phyloP scores from a whole-genome alignment of 2,888 invertebrate genomes.

The Lamellibrachia satsuma region DNA sequence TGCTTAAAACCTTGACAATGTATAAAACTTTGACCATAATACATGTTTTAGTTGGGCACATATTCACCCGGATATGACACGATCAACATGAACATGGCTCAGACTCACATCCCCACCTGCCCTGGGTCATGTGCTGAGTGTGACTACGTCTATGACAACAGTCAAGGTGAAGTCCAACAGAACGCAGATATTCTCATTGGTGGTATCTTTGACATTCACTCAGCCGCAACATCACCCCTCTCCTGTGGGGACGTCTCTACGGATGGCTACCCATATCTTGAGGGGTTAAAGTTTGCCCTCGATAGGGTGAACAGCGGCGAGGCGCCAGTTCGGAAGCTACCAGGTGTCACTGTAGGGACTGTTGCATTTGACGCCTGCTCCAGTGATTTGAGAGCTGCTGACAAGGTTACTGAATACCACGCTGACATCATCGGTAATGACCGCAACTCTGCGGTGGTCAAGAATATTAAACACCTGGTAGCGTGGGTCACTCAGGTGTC shows the following conservation, averaged over 20 bases:
- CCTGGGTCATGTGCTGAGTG: slow-evolving; percentile 52
- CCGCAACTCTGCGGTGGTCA: not conserved
- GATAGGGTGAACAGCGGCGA: slow-evolving; percentile 49
- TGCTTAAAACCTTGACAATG: no score
- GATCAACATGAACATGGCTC: slow-evolving; percentile 17
- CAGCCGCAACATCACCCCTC: slow-evolving; percentile 49
- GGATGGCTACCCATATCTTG: slow-evolving; percentile 50
- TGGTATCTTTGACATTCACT: slow-evolving; percentile 56
- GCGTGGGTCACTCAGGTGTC: slow-evolving; percentile 17
- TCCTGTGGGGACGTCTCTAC: slow-evolving; percentile 46
- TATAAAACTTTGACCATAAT: not conserved
- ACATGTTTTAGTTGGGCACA: not conserved
- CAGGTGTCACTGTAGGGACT: slow-evolving; percentile 52
- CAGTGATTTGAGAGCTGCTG: slow-evolving; percentile 47
- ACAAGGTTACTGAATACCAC: slow-evolving; percentile 51
- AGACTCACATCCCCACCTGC: not conserved
- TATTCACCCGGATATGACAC: not conserved
- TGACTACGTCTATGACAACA: slow-evolving; percentile 52
- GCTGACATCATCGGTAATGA: slow-evolving; percentile 41
- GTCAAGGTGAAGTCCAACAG: slow-evolving; percentile 47
- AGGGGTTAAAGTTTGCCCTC: slow-evolving; percentile 56
- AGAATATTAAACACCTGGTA: not conserved
- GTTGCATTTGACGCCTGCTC: slow-evolving; percentile 58
- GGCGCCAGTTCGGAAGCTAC: slow-evolving; percentile 42
- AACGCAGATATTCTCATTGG: slow-evolving; percentile 57